Percentiles rank a stretch among this genome's conserved stretches.
phyloP scores from a whole-genome alignment of 1,140 invertebrate species.

The Anoplolepis gracilipes region DNA sequence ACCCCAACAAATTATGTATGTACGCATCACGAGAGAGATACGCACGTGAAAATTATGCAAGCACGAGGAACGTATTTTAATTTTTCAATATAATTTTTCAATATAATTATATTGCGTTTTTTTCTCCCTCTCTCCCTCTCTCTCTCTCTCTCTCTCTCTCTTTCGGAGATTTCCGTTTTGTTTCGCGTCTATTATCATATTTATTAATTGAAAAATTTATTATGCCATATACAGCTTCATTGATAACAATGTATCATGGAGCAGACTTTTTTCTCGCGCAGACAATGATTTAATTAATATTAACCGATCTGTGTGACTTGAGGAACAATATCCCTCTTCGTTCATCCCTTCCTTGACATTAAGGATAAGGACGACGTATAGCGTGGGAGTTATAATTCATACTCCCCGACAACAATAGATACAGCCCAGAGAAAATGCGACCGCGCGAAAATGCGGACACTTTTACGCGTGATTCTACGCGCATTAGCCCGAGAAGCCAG shows the following conservation, averaged over 20 bases:
- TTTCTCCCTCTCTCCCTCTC: too few species aligned
- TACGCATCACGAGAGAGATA: slow-evolving; percentile 37
- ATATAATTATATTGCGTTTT: background rate
- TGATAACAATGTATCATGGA: background rate
- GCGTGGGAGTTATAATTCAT: slow-evolving; percentile 39
- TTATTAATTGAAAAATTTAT: background rate
- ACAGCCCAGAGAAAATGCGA: background rate
- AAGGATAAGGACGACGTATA: background rate
- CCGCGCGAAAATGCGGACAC: slow-evolving; percentile 6
- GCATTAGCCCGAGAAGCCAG: slow-evolving; percentile 28
- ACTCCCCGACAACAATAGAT: slow-evolving; percentile 32
- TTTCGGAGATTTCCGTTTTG: background rate
- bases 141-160: too few species aligned
- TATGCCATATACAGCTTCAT: background rate
- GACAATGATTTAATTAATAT: slow-evolving; percentile 50
- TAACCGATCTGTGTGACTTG: slow-evolving; percentile 22
- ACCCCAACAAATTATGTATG: slow-evolving; percentile 67
- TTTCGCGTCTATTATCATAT: too few species aligned
- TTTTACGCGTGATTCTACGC: slow-evolving; percentile 19
- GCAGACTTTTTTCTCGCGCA: background rate
- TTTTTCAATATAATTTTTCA: slow-evolving; percentile 20
- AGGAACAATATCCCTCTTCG: slow-evolving; percentile 9
- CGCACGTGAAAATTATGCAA: slow-evolving; percentile 11
- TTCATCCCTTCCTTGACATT: background rate
- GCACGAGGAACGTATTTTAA: background rate